Evolutionary conservation across 2,888 invertebrate species (phyloP).

Genomic region (Rhagonycha fulva): DNA sequence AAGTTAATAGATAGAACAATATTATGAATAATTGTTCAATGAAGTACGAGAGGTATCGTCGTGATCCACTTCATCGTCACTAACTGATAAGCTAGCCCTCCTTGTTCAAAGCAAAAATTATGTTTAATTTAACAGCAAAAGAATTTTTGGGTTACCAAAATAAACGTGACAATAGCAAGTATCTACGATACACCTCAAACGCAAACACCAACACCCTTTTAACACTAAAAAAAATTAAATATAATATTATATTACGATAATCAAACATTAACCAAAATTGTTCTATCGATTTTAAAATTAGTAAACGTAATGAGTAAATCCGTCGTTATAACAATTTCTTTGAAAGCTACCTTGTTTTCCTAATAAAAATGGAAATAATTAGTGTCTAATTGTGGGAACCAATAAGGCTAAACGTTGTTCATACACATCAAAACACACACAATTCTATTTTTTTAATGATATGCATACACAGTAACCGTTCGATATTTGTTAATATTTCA

Average conservation of each 20-base stretch:
- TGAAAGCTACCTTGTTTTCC: background rate
- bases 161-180: no score
- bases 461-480: background rate
- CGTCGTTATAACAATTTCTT: background rate
- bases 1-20: no score
- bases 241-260: background rate
- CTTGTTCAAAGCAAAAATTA: no score
- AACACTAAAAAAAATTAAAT: background rate
- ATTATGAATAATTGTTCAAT: no score
- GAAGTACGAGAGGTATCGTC: no score
- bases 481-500: background rate
- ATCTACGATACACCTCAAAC: no score
- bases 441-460: background rate
- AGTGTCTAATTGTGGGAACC: background rate
- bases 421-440: background rate
- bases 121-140: no score
- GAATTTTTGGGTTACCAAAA: no score
- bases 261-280: background rate
- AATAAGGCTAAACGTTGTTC: background rate
- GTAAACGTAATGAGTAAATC: background rate
- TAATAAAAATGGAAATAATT: background rate
- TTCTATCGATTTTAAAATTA: background rate
- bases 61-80: no score
- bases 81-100: no score
- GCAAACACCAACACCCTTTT: no score